A percentile compares a stretch with the other conserved stretches of the same genome.
Evolutionary conservation across 1,140 invertebrate species (phyloP).

Genomic region (Cotesia glomerata): DNA sequence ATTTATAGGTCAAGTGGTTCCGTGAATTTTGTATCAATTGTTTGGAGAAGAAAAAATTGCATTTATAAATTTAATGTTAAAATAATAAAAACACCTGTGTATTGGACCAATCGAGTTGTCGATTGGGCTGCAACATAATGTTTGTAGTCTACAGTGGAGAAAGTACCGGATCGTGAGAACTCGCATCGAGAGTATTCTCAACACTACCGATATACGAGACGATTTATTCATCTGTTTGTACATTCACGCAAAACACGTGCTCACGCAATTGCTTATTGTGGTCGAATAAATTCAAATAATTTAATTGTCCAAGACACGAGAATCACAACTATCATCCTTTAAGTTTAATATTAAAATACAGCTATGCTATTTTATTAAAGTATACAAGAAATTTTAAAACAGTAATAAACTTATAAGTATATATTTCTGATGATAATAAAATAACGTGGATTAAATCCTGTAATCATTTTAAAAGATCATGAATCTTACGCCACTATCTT

Average conservation of each 20-base stretch:
- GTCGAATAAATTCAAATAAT: neutral
- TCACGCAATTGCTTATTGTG: constrained; percentile 9
- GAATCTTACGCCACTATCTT: too few relatives aligned
- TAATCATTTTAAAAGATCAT: too few relatives aligned
- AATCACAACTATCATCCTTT: neutral
- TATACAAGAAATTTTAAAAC: too few relatives aligned
- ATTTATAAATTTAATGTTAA: neutral
- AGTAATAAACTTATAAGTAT: neutral
- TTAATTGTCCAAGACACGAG: neutral
- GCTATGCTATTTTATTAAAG: neutral
- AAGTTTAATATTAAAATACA: neutral
- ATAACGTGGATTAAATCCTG: too few relatives aligned
- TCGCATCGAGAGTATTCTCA: constrained; percentile 40
- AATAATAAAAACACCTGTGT: constrained; percentile 15
- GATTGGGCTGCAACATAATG: constrained; percentile 13
- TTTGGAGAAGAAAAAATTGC: neutral
- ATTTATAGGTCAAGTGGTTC: neutral
- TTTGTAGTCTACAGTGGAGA: constrained; percentile 40
- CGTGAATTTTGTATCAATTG: neutral
- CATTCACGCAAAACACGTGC: constrained; percentile 13
- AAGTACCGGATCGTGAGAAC: constrained; percentile 54
- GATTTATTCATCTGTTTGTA: neutral
- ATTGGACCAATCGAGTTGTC: neutral
- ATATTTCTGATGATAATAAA: too few relatives aligned
- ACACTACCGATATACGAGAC: neutral